Evolutionary conservation across 1,140 invertebrate species (phyloP), one percentile per base, ranked within the genome.

Genomic region (Atta cephalotes): DNA sequence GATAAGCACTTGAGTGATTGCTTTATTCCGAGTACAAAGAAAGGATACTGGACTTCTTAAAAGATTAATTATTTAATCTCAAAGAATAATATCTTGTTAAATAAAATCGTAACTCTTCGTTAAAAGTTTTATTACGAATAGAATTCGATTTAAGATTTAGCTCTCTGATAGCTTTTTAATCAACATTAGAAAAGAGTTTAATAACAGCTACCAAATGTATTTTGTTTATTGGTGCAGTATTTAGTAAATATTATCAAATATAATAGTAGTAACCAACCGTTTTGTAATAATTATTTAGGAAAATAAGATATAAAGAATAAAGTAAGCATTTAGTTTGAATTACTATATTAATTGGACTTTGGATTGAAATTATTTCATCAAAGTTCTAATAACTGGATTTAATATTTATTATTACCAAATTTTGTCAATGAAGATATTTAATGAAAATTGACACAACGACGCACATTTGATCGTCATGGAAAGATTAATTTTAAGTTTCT

Each of bases 1-100:
- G 28, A 65, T 51, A 79, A 78, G 5, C 14, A 31, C 6, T 63
- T 53, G 18, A 78, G 9, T 65, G 58, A 78, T 81, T 71, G 49
- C 31, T 65, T 49, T 49, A 58, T 25, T 60, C 12, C 18, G 25
- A 49, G 14, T 45, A n/a, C 62, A 49, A 66, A 49, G n/a, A 65
- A 49, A 28, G 16, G 21, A n/a, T 5, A 7, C 2, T 45, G 7
- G 7, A 12, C 3, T 16, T 49, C 3, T 78, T 16, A n/a, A 10
- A n/a, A 65, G 45, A 58, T 58, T 28, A 1, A 25, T 31, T 31
- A 39, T 74, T 58, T 72, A 31, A 74, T 25, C 14, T 70, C 35
- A 49, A 58, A 65, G 6, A 39, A 66, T 66, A 66, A 66, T 12
- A 66, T n/a, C 18, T n/a, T 9, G 18, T 68, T 68, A 6, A 66